Evolutionary conservation across 2,797 vertebrate genomes (phyloP), one percentile per base, ranked within the genome.

Genomic region (Graptemys geographica): DNA sequence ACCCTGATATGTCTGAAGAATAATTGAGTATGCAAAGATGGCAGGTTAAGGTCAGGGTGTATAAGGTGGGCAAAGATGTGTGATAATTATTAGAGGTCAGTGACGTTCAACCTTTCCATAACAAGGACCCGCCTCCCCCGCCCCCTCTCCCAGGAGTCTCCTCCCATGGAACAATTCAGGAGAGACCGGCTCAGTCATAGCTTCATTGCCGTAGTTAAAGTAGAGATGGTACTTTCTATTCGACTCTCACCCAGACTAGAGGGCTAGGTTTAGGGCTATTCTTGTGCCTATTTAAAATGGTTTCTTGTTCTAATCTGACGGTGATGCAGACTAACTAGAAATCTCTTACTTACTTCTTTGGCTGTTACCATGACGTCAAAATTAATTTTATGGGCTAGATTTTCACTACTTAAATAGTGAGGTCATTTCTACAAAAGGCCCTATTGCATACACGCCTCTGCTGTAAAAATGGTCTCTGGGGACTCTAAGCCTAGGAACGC

Each of bases 311-410:
- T 41, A 86, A 85, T 56, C 56, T 82, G 52, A 85, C 57, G 83
- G 79, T 85, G 49, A 72, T 79, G 76, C 49, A 84, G 37, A 86
- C 12, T 44, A 37, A 59, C 27, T 89, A 93, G 28, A 79, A 95
- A 96, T 16, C 11, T 5, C 25, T 85, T 90, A 96, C 95, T 98
- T 98, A 97, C 97, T 93, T 98, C 96, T 96, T 86, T 84, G 69
- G 95, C 95, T 97, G 97, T 98, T 98, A 97, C 97, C 97, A 96
- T 95, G 96, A 96, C 96, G 93, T 44, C 96, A 81, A 96, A 94
- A 92, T 96, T 88, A 96, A 97, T 98, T 94, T 95, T 98, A 94
- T 47, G 93, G 81, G 62, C 82, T 96, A 95, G 88, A 85, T 98
- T 98, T 97, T 96, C 90, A 94, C 59, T 95, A 94, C 93, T 98